Evolutionary conservation across 2,888 invertebrate species (phyloP), one percentile per base, ranked within the genome.

Genomic region (Hydrotaea cyrtoneurina): DNA sequence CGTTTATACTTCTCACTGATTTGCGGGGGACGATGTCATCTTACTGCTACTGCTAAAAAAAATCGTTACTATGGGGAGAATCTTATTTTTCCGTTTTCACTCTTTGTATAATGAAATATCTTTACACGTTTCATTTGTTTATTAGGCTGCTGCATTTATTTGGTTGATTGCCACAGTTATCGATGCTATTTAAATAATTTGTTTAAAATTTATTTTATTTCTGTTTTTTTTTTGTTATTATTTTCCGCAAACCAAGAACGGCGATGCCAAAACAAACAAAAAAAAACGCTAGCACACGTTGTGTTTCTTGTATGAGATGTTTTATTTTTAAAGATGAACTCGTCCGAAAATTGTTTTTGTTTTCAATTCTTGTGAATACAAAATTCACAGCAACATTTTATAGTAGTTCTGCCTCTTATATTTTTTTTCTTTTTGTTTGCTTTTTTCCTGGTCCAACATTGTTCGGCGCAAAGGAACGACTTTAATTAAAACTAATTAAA

Each of bases 281-380:
- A 74, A 21, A 78, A 75, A 36, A 59, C 50, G 66, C 21, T 74
- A 72, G 36, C 81, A 81, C 81, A 81, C 78, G 75, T 78, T 78
- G 75, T 62, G n/a, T n/a, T n/a, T n/a, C n/a, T n/a, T n/a, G n/a
- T n/a, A 21, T 15, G n/a, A 39, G 39, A 78, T 72, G 79, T 80
- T 71, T 84, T 86, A 86, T 86, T 82, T 86, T 84, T 86, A 85
- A 84, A 78, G 83, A 86, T 86, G 85, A 86, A 85, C 85, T 83
- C 86, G 82, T 69, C 46, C 15, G 10, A 46, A 69, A 69, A 46
- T 39, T 66, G 19, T 66, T 66, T 62, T 66, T 7, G 55, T 55
- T 19, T 75, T 71, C 75, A 74, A 46, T 21, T 76, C 23, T 62
- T 69, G 10, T 78, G 31, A 17, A 72, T n/a, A 21, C 2, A 62